Base-by-base conservation (phyloP, 2,113 vertebrate species). In the Tragelaphus buxtoni region DNA sequence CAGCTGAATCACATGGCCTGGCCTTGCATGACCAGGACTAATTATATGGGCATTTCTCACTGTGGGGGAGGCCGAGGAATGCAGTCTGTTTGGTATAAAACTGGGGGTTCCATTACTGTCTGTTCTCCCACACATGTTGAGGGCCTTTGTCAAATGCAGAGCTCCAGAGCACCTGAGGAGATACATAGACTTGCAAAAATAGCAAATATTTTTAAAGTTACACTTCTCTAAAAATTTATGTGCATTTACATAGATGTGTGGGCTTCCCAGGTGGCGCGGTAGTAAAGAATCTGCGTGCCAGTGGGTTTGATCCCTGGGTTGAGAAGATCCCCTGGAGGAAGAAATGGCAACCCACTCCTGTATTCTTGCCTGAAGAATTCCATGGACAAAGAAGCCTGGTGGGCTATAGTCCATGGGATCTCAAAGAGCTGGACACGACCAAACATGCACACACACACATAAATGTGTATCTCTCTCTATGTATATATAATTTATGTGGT, bases 341-440 rank as follows among this genome's bases (percentile, higher is more conserved):
- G 69, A 74, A 74, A 74, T 7, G 39, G 39, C 11, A 74, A 26
- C 69, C 39, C 11, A 42, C 6, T 42, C 22, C 69, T 26, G 4
- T 42, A 74, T 74, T 74, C 39, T 74, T 26, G 22, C 39, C 39
- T 74, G 6, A 42, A 74, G 39, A 42, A 26, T 42, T 42, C 20
- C 39, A 26, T 7, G 69, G 39, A 14, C 39, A 74, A 26, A 74
- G 69, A 14, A 42, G 69, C 11, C 69, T 42, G 69, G 69, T 26
- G 22, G 39, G 39, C 39, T 42, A 7, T 42, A 74, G 39, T 74
- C 39, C 69, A 74, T 42, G 69, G 69, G 22, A 14, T 74, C 1
- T 1, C 22, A 13, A 42, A 24, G n/a, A 74, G 6, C 2, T 13
- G 22, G 20, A 74, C 39, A 42, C 0, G 5, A 42, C 11, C 42